Percentiles rank a stretch among this genome's conserved stretches.
Conservation (phyloP, 2,888 invertebrate species). For the Molanna angustata region DNA sequence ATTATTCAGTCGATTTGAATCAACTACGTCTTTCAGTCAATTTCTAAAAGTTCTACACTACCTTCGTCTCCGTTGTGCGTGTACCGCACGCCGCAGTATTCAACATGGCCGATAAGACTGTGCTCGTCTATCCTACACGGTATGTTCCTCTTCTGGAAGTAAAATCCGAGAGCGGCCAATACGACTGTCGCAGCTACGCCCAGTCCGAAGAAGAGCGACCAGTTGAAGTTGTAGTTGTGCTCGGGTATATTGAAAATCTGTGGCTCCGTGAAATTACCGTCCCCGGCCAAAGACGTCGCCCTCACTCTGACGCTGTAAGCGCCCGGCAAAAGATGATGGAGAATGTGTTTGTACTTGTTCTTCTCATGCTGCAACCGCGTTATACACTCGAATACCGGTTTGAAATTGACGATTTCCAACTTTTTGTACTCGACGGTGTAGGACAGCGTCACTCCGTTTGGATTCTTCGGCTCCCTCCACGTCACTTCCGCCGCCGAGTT, state of each 20-base stretch:
- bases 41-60: neutral
- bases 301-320: constrained; percentile 57
- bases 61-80: neutral
- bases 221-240: constrained; percentile 9
- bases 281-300: constrained; percentile 60
- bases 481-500: constrained; percentile 36
- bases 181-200: neutral
- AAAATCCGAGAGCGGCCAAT: neutral
- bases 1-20: no score
- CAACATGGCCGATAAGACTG: neutral
- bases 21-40: no score
- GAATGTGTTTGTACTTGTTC: constrained; percentile 35
- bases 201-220: constrained; percentile 7
- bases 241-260: no score
- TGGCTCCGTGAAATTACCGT: constrained; percentile 43
- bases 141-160: constrained; percentile 4
- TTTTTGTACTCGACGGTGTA: constrained; percentile 58
- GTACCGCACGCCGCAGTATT: constrained; percentile 1
- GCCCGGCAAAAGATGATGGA: constrained; percentile 51
- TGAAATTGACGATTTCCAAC: constrained; percentile 40
- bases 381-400: constrained; percentile 49
- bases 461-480: constrained; percentile 61
- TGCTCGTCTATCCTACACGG: constrained; percentile 2
- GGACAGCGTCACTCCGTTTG: constrained; percentile 64
- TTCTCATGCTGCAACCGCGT: constrained; percentile 39